Conservation (phyloP, 2,113 vertebrate genomes). For the Origma solitaria region DNA sequence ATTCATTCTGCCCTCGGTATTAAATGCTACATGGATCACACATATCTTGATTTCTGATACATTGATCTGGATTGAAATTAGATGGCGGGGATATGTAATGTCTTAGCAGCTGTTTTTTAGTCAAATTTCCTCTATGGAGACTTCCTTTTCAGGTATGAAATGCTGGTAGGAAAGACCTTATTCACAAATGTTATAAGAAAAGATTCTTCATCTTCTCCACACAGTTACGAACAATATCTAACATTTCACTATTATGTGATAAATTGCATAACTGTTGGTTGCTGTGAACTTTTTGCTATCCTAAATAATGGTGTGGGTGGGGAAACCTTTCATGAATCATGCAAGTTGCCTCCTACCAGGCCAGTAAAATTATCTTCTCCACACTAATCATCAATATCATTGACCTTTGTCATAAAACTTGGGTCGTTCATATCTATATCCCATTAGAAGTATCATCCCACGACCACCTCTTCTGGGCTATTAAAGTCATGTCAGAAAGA, state of each 20-base stretch:
- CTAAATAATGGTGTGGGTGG: background rate
- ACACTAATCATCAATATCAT: slow-evolving; percentile 66
- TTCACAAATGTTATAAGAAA: background rate
- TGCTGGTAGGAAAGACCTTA: background rate
- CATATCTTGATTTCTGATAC: background rate
- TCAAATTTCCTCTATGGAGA: background rate
- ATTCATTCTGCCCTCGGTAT: background rate
- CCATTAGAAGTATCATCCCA: slow-evolving; percentile 69
- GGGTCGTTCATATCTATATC: slow-evolving; percentile 66
- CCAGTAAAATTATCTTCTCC: slow-evolving; percentile 68
- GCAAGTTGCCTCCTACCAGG: slow-evolving; percentile 58
- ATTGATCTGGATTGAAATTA: background rate
- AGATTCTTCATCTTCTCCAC: background rate
- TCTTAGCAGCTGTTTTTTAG: background rate
- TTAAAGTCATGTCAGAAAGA: slow-evolving; percentile 74
- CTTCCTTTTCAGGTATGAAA: background rate
- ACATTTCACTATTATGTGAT: background rate
- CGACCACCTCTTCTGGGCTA: slow-evolving; percentile 65
- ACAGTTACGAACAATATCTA: background rate
- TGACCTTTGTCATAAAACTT: slow-evolving; percentile 76
- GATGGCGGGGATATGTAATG: background rate
- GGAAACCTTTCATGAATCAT: slow-evolving; percentile 59
- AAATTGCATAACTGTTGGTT: background rate
- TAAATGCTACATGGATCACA: background rate
- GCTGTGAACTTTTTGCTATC: background rate